Evolutionary conservation across 2,888 invertebrate genomes (phyloP).

Genomic region (Lithophane ornitopus): DNA sequence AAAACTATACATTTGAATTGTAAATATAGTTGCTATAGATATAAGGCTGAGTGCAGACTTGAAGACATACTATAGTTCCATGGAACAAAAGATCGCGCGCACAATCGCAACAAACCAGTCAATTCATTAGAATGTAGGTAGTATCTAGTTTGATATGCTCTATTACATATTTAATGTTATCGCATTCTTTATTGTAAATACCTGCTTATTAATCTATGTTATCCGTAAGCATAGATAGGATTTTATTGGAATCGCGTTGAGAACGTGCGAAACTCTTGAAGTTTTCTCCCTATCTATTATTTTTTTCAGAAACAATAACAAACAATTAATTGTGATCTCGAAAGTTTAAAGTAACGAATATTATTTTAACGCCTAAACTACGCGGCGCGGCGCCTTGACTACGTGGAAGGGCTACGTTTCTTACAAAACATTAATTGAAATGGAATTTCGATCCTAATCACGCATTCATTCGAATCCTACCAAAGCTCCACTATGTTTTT

Average conservation of each 20-base stretch:
- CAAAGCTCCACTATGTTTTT: not conserved
- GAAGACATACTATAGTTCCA: not conserved
- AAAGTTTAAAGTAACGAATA: not conserved
- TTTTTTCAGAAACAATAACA: not conserved
- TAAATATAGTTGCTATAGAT: not conserved
- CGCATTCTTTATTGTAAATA: constrained; percentile 19
- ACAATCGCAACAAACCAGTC: constrained; percentile 1
- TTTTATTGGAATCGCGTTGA: not conserved
- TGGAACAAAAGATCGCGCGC: not conserved
- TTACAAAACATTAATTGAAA: not conserved
- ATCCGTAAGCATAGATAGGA: constrained; percentile 17
- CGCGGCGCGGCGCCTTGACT: not conserved
- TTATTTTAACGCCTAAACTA: not conserved
- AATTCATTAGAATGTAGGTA: constrained; percentile 12
- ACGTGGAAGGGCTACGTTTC: not conserved
- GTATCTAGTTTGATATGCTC: constrained; percentile 24
- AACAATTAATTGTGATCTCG: not conserved
- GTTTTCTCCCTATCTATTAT: not conserved
- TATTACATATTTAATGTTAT: constrained; percentile 19
- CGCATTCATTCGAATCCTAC: not conserved
- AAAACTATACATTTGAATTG: not conserved
- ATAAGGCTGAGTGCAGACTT: not conserved
- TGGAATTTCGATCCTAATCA: not conserved
- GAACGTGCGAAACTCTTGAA: not conserved
- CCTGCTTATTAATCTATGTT: constrained; percentile 21